phyloP scores from a whole-genome alignment of 2,113 vertebrate species.

The Elgaria multicarinata region DNA sequence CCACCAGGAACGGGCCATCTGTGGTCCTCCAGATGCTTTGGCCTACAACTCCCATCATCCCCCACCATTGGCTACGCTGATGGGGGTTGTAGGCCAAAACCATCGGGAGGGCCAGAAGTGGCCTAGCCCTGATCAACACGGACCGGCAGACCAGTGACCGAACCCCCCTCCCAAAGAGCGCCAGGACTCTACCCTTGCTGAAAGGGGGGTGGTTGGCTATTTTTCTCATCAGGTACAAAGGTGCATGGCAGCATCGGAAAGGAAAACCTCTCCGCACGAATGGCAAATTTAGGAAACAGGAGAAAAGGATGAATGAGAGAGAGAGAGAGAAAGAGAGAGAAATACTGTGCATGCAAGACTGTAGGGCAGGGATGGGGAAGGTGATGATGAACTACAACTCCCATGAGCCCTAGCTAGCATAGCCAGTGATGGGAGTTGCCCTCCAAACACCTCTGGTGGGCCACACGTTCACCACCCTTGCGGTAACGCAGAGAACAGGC shows the following conservation, averaged over 20 bases:
- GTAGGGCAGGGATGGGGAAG: not conserved
- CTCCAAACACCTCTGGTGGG: not conserved
- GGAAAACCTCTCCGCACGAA: too few species aligned
- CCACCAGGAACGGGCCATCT: not conserved
- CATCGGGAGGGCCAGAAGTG: not conserved
- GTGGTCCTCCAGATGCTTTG: not conserved
- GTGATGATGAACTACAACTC: not conserved
- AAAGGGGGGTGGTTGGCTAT: not conserved
- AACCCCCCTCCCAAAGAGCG: too few species aligned
- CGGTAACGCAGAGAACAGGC: too few species aligned
- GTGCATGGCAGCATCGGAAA: not conserved
- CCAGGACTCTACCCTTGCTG: too few species aligned
- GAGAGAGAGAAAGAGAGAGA: accelerated
- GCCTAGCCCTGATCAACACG: not conserved
- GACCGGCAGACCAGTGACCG: too few species aligned
- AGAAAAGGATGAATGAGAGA: accelerated
- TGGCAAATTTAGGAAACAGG: too few species aligned
- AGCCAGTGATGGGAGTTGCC: not conserved
- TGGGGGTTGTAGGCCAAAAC: not conserved
- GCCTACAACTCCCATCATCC: not conserved
- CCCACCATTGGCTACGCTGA: not conserved
- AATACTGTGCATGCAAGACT: too few species aligned
- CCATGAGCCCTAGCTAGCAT: too few species aligned
- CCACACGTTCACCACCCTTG: not conserved
- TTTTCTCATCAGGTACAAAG: not conserved